Conservation (phyloP, 1,140 invertebrate species). For the Melitaea cinxia region DNA sequence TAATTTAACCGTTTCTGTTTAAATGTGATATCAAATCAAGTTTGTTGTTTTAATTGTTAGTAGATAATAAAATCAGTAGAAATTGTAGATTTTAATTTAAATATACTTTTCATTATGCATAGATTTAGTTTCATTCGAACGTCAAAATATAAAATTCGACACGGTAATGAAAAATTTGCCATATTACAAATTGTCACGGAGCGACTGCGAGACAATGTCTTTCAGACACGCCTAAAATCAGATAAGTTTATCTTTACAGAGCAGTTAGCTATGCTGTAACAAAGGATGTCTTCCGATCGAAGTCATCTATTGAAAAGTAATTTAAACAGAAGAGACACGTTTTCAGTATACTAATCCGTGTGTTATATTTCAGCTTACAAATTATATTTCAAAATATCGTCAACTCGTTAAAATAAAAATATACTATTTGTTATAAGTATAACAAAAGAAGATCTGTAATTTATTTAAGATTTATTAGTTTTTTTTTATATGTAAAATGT, state of each 20-base stretch:
- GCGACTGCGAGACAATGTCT: conserved; percentile 46
- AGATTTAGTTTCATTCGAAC: conserved; percentile 7
- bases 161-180: conserved; percentile 31
- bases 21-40: no score
- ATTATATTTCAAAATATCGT: no score
- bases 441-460: no score
- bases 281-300: conserved; percentile 31
- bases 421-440: no score
- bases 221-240: conserved; percentile 60
- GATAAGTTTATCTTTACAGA: conserved; percentile 52
- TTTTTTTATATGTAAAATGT: no score
- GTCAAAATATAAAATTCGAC: conserved; percentile 36
- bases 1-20: not conserved
- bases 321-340: not conserved
- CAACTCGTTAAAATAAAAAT: no score
- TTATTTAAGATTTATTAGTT: no score
- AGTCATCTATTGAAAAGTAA: conserved; percentile 6
- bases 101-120: not conserved
- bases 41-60: no score
- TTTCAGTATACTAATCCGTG: not conserved
- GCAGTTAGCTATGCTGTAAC: conserved; percentile 51
- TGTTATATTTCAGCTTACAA: not conserved
- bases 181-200: conserved; percentile 38
- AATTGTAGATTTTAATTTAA: not conserved
- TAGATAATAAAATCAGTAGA: no score